A percentile compares a stretch with the other conserved stretches of the same genome.
phyloP scores from a whole-genome alignment of 2,113 vertebrate genomes.

The Cyanoderma ruficeps region DNA sequence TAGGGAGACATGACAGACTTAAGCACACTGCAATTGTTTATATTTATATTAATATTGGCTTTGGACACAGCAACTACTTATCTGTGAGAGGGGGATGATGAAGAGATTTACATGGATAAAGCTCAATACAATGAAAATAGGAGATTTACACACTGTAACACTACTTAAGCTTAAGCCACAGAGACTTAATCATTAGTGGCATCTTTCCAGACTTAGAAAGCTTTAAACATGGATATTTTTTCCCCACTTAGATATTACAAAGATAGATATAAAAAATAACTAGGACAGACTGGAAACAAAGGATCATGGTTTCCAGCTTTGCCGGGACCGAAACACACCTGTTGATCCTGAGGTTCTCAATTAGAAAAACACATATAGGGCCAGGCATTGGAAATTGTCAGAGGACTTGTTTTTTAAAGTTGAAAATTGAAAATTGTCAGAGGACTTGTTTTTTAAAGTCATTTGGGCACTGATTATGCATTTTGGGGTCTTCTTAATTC shows the following conservation, averaged over 20 bases:
- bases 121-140: neutral
- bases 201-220: neutral
- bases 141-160: neutral
- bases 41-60: neutral
- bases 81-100: neutral
- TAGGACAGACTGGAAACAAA: neutral
- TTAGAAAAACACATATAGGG: neutral
- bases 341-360: neutral
- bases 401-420: neutral
- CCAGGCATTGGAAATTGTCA: neutral
- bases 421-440: neutral
- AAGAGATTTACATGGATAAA: conserved; percentile 32
- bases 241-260: neutral
- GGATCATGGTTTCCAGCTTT: neutral
- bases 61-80: neutral
- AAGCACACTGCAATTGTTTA: neutral
- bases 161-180: neutral
- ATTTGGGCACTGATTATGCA: neutral
- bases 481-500: neutral
- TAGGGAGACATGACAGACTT: neutral
- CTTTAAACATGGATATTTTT: neutral
- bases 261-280: neutral
- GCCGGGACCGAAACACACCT: neutral
- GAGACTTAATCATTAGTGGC: neutral
- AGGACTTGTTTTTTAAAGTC: neutral